Evolutionary conservation across 2,113 vertebrate genomes (phyloP), one percentile per base, ranked within the genome.

Genomic region (Alligator sinensis): DNA sequence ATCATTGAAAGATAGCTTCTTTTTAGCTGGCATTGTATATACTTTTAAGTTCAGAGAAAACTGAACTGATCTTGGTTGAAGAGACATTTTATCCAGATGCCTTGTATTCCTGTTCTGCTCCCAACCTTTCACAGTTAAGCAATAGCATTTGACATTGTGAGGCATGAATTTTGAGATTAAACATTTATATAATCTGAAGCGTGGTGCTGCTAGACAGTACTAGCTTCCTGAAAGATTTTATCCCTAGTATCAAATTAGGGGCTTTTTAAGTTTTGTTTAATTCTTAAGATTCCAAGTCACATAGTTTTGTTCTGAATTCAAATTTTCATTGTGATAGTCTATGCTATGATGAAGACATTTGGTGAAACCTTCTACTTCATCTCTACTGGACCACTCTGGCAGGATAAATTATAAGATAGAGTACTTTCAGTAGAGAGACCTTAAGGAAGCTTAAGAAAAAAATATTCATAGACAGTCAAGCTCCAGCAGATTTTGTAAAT

Each of bases 181-280:
- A 19, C 75, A 19, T 80, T 87, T 92, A 79, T 61, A 38, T 79
- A 18, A 81, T 79, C 54, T 25, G 30, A 91, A 80, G 6, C 9
- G 70, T 47, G 62, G 5, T n/a, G 74, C 61, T 55, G 38, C 87
- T 60, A 89, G 75, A 78, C n/a, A 83, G 38, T 38, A 79, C 12
- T 84, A 15, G 22, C 62, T 89, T 91, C 10, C 54, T 30, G 25
- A 34, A 84, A 25, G 64, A 47, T 60, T 91, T 90, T 84, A 75
- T 80, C 91, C 84, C 22, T 80, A 60, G 5, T 70, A 82, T 78
- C 86, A 91, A 92, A 86, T 22, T 47, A 47, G 47, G 47, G 4
- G 38, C 76, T 84, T 93, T 94, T 57, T 83, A 63, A 62, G 68
- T 58, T 68, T 74, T 55, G n/a, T 75, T 90, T 92, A 66, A 38